A percentile compares a stretch with the other conserved stretches of the same genome.
Evolutionary conservation across 2,797 vertebrate species (phyloP).

Genomic region (Capromys pilorides): DNA sequence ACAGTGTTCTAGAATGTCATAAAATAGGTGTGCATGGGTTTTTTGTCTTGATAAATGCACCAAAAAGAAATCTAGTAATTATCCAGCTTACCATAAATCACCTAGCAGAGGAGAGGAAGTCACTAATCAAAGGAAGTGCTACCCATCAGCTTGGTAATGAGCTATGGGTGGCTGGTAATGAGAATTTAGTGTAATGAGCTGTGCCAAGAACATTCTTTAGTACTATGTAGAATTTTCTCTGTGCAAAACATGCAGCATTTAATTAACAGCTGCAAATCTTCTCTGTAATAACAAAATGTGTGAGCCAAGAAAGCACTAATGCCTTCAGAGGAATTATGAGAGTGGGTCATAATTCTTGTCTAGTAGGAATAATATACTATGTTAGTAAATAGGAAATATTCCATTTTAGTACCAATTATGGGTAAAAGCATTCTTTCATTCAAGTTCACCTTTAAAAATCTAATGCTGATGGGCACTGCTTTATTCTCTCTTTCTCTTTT

Average conservation of each 20-base stretch:
- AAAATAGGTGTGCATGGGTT: not conserved
- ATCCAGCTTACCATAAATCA: conserved; percentile 21
- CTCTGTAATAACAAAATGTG: conserved; percentile 4
- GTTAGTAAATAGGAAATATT: conserved; percentile 3
- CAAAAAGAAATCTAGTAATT: conserved; percentile 44
- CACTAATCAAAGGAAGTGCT: conserved; percentile 41
- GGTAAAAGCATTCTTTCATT: conserved; percentile 9
- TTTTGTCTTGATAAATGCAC: conserved; percentile 4
- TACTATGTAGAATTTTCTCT: conserved; percentile 23
- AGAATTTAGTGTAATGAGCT: conserved; percentile 52
- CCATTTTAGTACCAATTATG: not conserved
- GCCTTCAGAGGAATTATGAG: conserved; percentile 9
- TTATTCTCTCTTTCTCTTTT: conserved; percentile 37
- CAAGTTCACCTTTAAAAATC: conserved; percentile 40
- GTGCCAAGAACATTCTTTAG: conserved; percentile 25
- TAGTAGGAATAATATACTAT: not conserved
- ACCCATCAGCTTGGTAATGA: conserved; percentile 43
- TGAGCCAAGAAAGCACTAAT: not conserved
- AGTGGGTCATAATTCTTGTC: not conserved
- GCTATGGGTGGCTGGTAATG: conserved; percentile 27
- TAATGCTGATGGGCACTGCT: not conserved
- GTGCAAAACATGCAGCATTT: conserved; percentile 6
- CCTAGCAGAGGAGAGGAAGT: conserved; percentile 9
- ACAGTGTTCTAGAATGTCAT: not conserved
- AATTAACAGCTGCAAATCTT: conserved; percentile 13